Evolutionary conservation across 2,888 invertebrate genomes (phyloP).

Genomic region (Amiota communis): DNA sequence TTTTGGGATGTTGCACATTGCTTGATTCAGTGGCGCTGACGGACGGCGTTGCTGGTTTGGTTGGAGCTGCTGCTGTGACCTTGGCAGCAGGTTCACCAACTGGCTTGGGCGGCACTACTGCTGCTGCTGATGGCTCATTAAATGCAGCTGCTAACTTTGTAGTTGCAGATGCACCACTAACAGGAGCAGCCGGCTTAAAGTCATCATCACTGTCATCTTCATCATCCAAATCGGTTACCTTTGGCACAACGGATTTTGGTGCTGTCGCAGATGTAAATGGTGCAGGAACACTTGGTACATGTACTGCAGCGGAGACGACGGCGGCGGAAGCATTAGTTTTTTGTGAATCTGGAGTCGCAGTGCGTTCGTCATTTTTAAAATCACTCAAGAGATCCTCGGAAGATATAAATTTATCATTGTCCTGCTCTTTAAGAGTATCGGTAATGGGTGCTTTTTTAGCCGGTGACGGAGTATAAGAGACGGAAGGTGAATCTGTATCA

Average conservation of each 20-base stretch:
- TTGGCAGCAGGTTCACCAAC: constrained; percentile 16
- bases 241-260: constrained; percentile 39
- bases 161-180: constrained; percentile 34
- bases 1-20: constrained; percentile 59
- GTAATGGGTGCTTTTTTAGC: constrained; percentile 69
- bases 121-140: constrained; percentile 39
- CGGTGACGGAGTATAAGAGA: constrained; percentile 71
- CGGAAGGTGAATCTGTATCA: constrained; percentile 70
- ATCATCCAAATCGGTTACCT: constrained; percentile 63
- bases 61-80: constrained; percentile 24
- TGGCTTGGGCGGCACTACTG: constrained; percentile 43
- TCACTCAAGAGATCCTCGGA: constrained; percentile 72
- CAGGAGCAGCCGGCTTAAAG: constrained; percentile 45
- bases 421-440: constrained; percentile 70
- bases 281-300: not conserved
- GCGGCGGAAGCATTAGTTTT: constrained; percentile 40
- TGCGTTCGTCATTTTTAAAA: constrained; percentile 68
- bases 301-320: not conserved
- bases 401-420: constrained; percentile 73
- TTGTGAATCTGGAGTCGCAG: constrained; percentile 51
- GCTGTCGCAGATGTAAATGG: constrained; percentile 10
- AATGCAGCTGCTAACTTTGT: constrained; percentile 33
- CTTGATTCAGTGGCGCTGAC: not conserved
- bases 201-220: constrained; percentile 52
- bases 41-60: not conserved